These are phyloP conservation scores for Ceyx margarethae DNA, from an alignment of 2,113 vertebrate species.

Conservation along the genomic window DNA sequence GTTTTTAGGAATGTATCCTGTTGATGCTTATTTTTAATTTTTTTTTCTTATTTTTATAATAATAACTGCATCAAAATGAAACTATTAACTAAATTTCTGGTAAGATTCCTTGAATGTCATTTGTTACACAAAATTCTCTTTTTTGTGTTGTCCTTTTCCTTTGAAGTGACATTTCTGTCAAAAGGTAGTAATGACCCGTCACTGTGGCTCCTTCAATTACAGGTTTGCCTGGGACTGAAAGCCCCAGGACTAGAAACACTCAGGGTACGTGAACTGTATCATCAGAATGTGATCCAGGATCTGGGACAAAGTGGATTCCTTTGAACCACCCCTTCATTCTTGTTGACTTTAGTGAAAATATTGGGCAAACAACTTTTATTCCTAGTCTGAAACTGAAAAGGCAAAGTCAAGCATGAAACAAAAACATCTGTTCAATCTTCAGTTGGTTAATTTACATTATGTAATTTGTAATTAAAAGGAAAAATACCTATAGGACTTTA, in stretches of 20 bases:
- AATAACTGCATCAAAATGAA: not conserved
- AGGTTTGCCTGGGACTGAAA: not conserved
- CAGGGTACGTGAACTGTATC: rapidly evolving
- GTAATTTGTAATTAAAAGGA: not conserved
- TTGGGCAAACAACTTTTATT: not conserved
- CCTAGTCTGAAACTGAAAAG: not conserved
- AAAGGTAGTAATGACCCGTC: not conserved
- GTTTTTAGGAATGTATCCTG: not conserved
- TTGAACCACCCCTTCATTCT: not conserved
- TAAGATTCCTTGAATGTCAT: not conserved
- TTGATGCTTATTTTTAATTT: not conserved
- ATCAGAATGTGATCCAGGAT: not conserved
- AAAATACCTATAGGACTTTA: not conserved
- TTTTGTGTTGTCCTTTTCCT: not conserved
- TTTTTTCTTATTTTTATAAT: not conserved
- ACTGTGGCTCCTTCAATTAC: not conserved
- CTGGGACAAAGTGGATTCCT: not conserved
- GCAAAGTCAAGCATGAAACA: not conserved
- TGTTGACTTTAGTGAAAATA: not conserved
- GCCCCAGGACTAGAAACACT: not conserved
- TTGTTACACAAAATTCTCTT: not conserved
- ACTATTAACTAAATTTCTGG: not conserved
- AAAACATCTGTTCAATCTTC: not conserved
- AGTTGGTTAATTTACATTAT: not conserved
- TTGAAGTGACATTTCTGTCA: not conserved